phyloP scores from a whole-genome alignment of 2,113 vertebrate genomes.

The Triplophysa tibetana region DNA sequence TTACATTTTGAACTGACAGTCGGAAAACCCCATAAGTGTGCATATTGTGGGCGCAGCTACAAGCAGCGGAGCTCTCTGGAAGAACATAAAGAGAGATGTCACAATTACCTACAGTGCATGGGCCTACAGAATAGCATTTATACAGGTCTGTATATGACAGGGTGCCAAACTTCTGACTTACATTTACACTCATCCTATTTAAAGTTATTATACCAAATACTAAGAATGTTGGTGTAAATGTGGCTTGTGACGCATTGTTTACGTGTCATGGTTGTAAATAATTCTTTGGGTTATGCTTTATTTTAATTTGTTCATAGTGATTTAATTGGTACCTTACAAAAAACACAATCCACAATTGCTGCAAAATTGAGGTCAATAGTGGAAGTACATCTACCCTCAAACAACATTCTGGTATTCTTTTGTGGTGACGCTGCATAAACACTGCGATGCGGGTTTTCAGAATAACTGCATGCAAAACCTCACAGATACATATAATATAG shows the following conservation, averaged over 20 bases:
- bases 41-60: slow-evolving; percentile 96
- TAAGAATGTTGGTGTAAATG: neutral
- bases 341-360: neutral
- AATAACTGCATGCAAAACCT: neutral
- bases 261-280: neutral
- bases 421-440: neutral
- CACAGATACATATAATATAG: neutral
- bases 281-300: neutral
- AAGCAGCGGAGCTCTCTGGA: slow-evolving; percentile 98
- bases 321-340: neutral
- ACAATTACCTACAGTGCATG: slow-evolving; percentile 98
- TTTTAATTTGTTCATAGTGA: neutral
- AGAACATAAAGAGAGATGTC: slow-evolving; percentile 98
- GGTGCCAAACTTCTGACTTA: neutral
- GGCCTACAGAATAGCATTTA: slow-evolving; percentile 90
- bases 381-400: neutral
- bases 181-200: slow-evolving; percentile 24
- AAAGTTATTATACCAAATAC: neutral
- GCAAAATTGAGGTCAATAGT: neutral
- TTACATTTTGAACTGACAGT: slow-evolving; percentile 72
- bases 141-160: slow-evolving; percentile 79
- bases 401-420: neutral
- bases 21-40: slow-evolving; percentile 98
- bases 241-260: neutral
- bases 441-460: neutral